Base-by-base conservation (phyloP, 2,113 vertebrate species). In the Etheostoma cragini region DNA sequence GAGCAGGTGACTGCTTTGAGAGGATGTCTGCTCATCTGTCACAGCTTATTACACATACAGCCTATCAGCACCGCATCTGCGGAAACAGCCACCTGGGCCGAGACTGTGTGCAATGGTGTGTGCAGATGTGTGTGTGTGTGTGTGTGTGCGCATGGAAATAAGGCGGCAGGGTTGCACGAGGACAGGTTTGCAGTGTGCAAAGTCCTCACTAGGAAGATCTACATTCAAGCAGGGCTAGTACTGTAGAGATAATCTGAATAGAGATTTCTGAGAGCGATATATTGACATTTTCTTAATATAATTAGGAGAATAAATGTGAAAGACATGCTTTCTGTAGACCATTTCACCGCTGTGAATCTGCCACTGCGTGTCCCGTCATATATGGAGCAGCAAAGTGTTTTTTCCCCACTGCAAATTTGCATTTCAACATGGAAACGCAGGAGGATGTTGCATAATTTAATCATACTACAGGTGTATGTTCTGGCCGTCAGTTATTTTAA, bases 81-180 rank as follows among this genome's bases (percentile, higher is more conserved):
- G 35, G 83, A 89, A 88, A 42, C 82, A 80, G 61, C 75, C 83
- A 88, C 77, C 88, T 89, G 52, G 68, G 76, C 84, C 52, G 71
- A 66, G 53, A 60, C 47, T 3, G 62, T 35, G 30, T 54, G 72
- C 56, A 63, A 3, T 2, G 13, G 46, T n/a, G 74, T 53, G 78
- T 17, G 22, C 19, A 4, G 21, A 46, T 13, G 17, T 45, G 72
- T 16, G 14, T 24, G 50, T 21, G 45, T 45, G 64, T 63, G 77
- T 67, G 50, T 33, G 57, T 45, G 50, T 26, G 15, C 66, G 47
- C 22, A 49, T 30, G 73, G 60, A 89, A 87, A 80, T 78, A 62
- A 84, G 64, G 65, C 11, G 1, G 21, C 0, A n/a, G 21, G 86
- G 84, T 87, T 86, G 50, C 45, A 46, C 30, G 33, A 91, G 89